phyloP scores from a whole-genome alignment of 2,797 vertebrate species.

The Mallotus villosus region DNA sequence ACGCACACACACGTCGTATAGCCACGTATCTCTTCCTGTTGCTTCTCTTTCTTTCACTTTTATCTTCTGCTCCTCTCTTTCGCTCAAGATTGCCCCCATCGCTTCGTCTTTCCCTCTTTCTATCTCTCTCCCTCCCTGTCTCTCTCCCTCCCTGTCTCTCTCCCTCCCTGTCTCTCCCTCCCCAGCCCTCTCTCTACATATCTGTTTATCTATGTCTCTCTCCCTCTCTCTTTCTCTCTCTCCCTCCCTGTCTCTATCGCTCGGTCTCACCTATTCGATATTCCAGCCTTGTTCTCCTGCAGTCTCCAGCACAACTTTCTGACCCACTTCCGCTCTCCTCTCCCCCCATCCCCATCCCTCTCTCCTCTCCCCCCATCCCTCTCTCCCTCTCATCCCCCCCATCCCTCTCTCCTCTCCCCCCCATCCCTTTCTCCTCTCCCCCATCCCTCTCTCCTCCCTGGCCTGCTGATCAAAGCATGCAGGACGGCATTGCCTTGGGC shows the following conservation, averaged over 20 bases:
- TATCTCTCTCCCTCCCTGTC: constrained; percentile 31
- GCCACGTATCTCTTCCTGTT: constrained; percentile 10
- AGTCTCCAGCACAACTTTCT: constrained; percentile 84
- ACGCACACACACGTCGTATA: constrained; percentile 11
- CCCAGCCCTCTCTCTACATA: constrained; percentile 44
- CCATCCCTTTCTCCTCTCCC: no score
- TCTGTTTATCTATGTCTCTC: constrained; percentile 52
- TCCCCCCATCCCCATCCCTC: no score
- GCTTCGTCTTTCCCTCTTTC: constrained; percentile 39
- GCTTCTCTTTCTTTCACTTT: constrained; percentile 10
- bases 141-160: no score
- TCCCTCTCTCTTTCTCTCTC: constrained; percentile 48
- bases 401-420: constrained; percentile 65
- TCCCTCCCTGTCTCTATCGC: constrained; percentile 15
- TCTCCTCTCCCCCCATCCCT: no score
- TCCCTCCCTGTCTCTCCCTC: constrained; percentile 14
- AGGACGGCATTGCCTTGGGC: constrained; percentile 81
- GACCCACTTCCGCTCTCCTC: constrained; percentile 74
- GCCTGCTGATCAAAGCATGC: constrained; percentile 82
- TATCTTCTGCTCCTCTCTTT: constrained; percentile 19
- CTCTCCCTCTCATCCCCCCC: no score
- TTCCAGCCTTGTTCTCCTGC: constrained; percentile 85
- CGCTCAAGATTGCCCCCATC: constrained; percentile 32
- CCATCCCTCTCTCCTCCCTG: constrained; percentile 70
- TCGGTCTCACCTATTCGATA: constrained; percentile 80